Conservation (phyloP, 2,113 vertebrate species). For the Zosterops pallidus region DNA sequence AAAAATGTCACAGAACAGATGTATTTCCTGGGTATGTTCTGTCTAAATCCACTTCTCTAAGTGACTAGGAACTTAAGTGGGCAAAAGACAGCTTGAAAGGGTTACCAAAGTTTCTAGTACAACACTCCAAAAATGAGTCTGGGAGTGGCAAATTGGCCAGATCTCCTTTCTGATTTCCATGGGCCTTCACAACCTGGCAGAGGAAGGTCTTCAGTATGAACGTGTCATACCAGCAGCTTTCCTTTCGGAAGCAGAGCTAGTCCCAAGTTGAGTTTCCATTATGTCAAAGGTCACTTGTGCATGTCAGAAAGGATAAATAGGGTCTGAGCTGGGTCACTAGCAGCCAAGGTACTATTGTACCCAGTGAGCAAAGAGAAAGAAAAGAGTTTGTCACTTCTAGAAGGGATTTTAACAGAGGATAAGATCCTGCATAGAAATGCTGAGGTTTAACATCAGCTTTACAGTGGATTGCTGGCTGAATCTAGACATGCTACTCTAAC, state of each 20-base stretch:
- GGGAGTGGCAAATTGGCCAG: neutral
- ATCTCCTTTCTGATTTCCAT: neutral
- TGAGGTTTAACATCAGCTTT: neutral
- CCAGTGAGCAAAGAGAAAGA: neutral
- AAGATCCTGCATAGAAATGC: neutral
- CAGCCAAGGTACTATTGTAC: neutral
- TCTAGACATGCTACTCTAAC: neutral
- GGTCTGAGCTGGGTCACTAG: neutral
- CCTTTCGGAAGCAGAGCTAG: neutral
- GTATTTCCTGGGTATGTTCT: neutral
- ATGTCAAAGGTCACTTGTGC: slow-evolving; percentile 15
- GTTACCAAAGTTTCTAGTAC: neutral
- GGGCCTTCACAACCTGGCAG: neutral
- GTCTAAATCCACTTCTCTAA: neutral
- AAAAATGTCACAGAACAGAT: neutral
- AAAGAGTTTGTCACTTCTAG: neutral
- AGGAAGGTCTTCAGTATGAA: neutral
- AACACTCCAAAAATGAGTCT: neutral
- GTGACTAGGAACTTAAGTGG: neutral
- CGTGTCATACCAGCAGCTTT: rapidly evolving
- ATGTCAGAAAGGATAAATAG: neutral
- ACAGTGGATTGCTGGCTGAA: neutral
- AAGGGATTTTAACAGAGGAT: neutral
- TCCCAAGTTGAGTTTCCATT: neutral
- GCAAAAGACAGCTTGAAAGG: neutral